Conservation (phyloP, 2,113 vertebrate species). For the Egretta garzetta region DNA sequence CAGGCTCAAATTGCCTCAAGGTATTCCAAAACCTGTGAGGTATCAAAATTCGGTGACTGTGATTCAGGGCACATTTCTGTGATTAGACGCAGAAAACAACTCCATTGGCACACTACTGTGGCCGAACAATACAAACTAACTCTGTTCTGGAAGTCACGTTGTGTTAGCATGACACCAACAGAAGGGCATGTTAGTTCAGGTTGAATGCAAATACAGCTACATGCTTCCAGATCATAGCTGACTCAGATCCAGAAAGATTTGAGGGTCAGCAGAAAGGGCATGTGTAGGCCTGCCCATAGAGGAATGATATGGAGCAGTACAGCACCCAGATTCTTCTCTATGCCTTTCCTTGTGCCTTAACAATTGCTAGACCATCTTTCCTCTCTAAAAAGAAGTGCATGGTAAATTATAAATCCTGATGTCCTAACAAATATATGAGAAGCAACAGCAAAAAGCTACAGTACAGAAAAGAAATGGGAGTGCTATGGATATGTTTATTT, state of each 20-base stretch:
- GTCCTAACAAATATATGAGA: not conserved
- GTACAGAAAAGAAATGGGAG: not conserved
- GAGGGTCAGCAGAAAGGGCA: accelerated
- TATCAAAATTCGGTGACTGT: not conserved
- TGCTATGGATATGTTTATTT: not conserved
- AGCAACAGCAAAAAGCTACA: not conserved
- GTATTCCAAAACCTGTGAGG: conserved; percentile 5
- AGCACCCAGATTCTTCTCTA: not conserved
- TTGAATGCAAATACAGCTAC: not conserved
- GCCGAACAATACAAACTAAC: not conserved
- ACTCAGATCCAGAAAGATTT: not conserved
- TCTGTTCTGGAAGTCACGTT: not conserved
- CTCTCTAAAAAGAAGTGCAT: not conserved
- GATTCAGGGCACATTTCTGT: not conserved
- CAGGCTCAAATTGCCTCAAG: not conserved
- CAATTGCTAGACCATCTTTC: not conserved
- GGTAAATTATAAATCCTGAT: not conserved
- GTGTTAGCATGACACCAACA: not conserved
- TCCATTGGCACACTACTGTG: not conserved
- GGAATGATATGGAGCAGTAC: not conserved
- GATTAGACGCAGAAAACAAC: not conserved
- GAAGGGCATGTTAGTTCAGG: not conserved
- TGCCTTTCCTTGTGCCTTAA: not conserved
- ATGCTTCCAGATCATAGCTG: not conserved
- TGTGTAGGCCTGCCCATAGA: not conserved